Conservation (phyloP, 2,888 invertebrate species). For the Dione juno region DNA sequence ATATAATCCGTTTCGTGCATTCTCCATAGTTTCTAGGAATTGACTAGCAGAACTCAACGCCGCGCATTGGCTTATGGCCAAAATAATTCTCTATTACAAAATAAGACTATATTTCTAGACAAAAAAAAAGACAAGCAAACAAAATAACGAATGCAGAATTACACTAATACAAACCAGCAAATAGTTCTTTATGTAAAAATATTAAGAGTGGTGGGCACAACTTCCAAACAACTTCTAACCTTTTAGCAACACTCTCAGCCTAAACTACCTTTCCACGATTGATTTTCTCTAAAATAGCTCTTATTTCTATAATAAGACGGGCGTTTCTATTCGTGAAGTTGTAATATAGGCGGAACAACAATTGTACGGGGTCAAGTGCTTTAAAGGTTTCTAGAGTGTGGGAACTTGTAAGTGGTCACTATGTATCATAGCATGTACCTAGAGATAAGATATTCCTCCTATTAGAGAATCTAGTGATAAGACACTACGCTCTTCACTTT, state of each 20-base stretch:
- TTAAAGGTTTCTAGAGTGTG: constrained; percentile 39
- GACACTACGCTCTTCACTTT: neutral
- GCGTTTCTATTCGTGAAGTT: neutral
- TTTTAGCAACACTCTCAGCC: constrained; percentile 3
- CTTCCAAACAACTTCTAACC: neutral
- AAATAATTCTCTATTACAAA: neutral
- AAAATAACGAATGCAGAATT: too few relatives aligned
- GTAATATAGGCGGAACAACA: constrained; percentile 9
- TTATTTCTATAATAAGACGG: neutral
- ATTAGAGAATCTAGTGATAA: neutral
- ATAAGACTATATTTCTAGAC: neutral
- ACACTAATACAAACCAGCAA: too few relatives aligned
- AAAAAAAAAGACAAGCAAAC: too few relatives aligned
- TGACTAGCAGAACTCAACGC: too few relatives aligned
- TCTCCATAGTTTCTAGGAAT: too few relatives aligned
- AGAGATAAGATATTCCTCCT: neutral
- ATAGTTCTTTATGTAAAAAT: too few relatives aligned
- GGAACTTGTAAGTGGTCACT: constrained; percentile 24
- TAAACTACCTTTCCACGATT: constrained; percentile 1
- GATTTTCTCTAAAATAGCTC: constrained; percentile 6
- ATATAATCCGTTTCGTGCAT: too few relatives aligned
- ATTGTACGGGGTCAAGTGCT: constrained; percentile 41
- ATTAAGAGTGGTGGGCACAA: neutral
- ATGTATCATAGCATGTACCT: neutral
- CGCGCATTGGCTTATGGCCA: too few relatives aligned